A percentile compares a stretch with the other conserved stretches of the same genome.
phyloP scores from a whole-genome alignment of 2,113 vertebrate species.

The Eupsittula cactorum region DNA sequence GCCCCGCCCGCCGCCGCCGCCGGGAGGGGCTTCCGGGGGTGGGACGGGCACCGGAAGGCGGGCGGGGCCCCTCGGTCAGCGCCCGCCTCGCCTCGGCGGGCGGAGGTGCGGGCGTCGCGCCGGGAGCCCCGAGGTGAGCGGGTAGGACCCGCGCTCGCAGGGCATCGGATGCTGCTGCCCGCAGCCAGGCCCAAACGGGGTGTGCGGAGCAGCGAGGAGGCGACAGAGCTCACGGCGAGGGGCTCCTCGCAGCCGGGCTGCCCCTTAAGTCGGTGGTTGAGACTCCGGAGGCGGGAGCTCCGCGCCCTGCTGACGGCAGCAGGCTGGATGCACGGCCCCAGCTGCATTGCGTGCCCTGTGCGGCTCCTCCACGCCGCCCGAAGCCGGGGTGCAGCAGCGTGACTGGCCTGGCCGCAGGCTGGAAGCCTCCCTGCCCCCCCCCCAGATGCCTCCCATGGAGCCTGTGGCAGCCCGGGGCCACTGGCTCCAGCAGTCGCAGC shows the following conservation, averaged over 20 bases:
- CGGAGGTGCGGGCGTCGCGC: not conserved
- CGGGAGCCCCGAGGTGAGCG: not conserved
- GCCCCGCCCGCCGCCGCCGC: no score
- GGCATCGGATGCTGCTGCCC: not conserved
- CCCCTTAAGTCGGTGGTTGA: not conserved
- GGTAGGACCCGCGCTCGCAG: not conserved
- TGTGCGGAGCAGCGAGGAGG: not conserved
- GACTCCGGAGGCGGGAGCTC: not conserved
- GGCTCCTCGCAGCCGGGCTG: no score
- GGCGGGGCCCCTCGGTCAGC: not conserved
- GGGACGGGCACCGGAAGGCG: conserved; percentile 10
- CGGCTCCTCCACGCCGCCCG: not conserved
- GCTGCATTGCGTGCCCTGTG: not conserved
- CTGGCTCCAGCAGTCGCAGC: not conserved
- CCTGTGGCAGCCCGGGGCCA: not conserved
- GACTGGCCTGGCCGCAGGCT: not conserved
- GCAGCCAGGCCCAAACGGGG: not conserved
- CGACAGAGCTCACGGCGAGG: fast-evolving
- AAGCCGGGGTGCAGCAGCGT: not conserved
- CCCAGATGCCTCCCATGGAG: not conserved
- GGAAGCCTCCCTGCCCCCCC: not conserved
- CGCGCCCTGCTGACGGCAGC: fast-evolving
- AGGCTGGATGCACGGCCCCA: not conserved
- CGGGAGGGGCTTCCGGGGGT: conserved; percentile 27
- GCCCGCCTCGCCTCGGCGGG: not conserved